Evolutionary conservation across 2,797 vertebrate species (phyloP).

Genomic region (Pangasius krempfi): DNA sequence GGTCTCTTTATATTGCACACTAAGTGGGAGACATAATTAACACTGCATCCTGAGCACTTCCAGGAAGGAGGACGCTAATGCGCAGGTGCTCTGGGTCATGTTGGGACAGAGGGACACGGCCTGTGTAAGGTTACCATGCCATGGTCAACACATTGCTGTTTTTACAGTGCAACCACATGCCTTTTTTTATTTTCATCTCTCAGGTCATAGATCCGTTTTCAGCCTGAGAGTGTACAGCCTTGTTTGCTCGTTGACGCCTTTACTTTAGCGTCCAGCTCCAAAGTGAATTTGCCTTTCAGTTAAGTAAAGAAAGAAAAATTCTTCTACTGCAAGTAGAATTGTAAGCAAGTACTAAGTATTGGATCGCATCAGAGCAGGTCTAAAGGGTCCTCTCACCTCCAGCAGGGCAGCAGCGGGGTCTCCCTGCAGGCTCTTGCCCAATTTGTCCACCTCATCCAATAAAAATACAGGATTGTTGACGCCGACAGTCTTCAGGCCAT

Average conservation of each 20-base stretch:
- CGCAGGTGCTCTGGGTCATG: not conserved
- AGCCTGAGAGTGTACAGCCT: not conserved
- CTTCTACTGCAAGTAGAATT: no score
- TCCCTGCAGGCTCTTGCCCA: constrained; percentile 94
- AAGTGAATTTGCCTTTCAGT: not conserved
- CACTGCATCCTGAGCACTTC: constrained; percentile 12
- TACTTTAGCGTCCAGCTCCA: not conserved
- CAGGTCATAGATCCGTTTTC: not conserved
- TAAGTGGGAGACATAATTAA: not conserved
- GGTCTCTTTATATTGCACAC: not conserved
- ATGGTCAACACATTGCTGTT: constrained; percentile 3
- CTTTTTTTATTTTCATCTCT: not conserved
- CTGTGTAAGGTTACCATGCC: not conserved
- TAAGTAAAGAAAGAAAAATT: not conserved
- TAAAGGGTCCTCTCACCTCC: constrained; percentile 80
- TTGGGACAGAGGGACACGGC: not conserved
- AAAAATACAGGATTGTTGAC: constrained; percentile 97
- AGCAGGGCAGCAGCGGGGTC: constrained; percentile 94
- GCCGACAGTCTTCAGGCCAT: constrained; percentile 89
- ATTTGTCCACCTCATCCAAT: constrained; percentile 95
- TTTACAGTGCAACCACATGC: not conserved
- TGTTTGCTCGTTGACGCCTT: not conserved
- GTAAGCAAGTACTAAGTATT: not conserved
- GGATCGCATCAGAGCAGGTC: not conserved
- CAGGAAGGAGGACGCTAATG: not conserved